These are phyloP conservation scores for Eumacrocentrus americanus DNA, from an alignment of 2,888 invertebrate species.

Conservation along the genomic window DNA sequence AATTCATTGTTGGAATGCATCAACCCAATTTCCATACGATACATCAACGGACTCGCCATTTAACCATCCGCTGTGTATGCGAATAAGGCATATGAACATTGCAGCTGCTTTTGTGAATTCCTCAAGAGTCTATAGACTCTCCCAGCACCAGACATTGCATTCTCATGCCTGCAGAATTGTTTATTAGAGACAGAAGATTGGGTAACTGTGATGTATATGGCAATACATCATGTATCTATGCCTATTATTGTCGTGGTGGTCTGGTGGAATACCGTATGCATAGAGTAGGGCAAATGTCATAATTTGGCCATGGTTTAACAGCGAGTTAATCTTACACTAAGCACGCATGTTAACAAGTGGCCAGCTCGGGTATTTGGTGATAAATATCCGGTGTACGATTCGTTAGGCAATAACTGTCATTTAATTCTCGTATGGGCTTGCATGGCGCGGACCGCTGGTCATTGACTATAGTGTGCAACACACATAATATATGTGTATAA, in stretches of 20 bases:
- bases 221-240: too few relatives aligned
- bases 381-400: conserved; percentile 41
- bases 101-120: too few relatives aligned
- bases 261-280: too few relatives aligned
- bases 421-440: conserved; percentile 40
- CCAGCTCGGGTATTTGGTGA: conserved; percentile 33
- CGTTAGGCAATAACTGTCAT: conserved; percentile 43
- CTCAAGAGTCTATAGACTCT: too few relatives aligned
- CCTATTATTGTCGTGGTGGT: too few relatives aligned
- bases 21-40: not conserved
- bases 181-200: too few relatives aligned
- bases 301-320: not conserved
- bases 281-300: conserved; percentile 38
- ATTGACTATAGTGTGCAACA: too few relatives aligned
- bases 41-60: conserved; percentile 6
- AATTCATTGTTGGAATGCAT: not conserved
- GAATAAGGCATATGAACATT: too few relatives aligned
- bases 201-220: too few relatives aligned
- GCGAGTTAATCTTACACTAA: conserved; percentile 30
- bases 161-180: too few relatives aligned
- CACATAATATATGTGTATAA: too few relatives aligned
- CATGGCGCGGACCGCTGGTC: not conserved
- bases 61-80: not conserved
- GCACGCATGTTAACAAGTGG: conserved; percentile 39
- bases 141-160: too few relatives aligned